Percentiles rank a stretch among this genome's conserved stretches.
Evolutionary conservation across 2,797 vertebrate genomes (phyloP).

Genomic region (Tenualosa thibaudeaui): DNA sequence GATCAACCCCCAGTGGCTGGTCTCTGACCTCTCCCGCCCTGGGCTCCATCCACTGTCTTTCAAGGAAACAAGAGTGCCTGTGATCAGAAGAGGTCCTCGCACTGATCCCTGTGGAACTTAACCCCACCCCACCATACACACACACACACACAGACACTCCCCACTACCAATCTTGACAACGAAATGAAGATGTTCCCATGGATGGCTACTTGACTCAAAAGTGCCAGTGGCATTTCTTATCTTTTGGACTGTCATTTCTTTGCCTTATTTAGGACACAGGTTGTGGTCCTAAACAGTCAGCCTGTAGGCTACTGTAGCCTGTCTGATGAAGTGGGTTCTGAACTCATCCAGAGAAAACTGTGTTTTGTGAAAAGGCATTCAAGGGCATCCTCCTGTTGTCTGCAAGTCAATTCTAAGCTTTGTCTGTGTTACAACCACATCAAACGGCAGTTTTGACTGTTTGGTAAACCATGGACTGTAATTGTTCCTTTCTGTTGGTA

Average conservation of each 20-base stretch:
- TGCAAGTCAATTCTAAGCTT: slow-evolving; percentile 21
- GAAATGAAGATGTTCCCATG: slow-evolving; percentile 74
- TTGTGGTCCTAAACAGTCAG: neutral
- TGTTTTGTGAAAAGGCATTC: slow-evolving; percentile 2
- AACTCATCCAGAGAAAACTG: neutral
- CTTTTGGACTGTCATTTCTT: neutral
- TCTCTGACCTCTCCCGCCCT: slow-evolving; percentile 72
- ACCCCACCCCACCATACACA: slow-evolving; percentile 61
- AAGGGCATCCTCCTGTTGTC: neutral
- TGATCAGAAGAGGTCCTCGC: slow-evolving; percentile 70
- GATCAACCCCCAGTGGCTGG: slow-evolving; percentile 76
- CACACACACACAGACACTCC: slow-evolving; percentile 10
- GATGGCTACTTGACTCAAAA: slow-evolving; percentile 47
- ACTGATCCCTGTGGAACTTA: slow-evolving; percentile 70
- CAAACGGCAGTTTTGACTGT: slow-evolving; percentile 37
- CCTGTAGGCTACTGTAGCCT: neutral
- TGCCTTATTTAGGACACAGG: neutral
- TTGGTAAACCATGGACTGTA: neutral
- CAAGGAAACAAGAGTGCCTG: slow-evolving; percentile 68
- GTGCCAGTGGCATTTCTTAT: neutral
- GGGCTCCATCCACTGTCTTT: slow-evolving; percentile 67
- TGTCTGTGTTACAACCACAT: slow-evolving; percentile 25
- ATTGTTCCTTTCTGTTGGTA: neutral
- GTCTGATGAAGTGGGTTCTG: neutral
- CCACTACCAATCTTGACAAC: slow-evolving; percentile 61